Conservation (phyloP, 2,113 vertebrate species). For the Penelope pileata region DNA sequence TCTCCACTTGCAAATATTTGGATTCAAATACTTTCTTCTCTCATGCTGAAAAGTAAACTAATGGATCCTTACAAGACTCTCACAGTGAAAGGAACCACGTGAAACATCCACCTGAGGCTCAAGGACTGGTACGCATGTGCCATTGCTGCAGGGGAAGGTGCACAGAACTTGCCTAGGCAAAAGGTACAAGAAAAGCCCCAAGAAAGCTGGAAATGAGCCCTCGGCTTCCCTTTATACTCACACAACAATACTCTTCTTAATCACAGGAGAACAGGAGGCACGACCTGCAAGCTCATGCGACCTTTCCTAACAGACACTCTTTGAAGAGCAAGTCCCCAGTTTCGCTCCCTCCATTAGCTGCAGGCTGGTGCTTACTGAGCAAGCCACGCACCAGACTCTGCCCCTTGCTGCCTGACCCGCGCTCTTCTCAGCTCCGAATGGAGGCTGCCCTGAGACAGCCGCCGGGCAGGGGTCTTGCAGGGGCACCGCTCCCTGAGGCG, state of each 20-base stretch:
- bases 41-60: background rate
- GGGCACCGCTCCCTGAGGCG: background rate
- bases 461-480: background rate
- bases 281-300: background rate
- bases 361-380: background rate
- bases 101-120: background rate
- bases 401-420: background rate
- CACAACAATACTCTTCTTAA: background rate
- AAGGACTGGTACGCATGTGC: too few species aligned
- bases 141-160: background rate
- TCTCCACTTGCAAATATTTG: background rate
- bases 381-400: background rate
- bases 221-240: background rate
- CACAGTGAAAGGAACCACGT: background rate
- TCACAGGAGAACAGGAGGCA: background rate
- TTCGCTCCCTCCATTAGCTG: background rate
- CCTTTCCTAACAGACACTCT: background rate
- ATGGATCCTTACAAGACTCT: background rate
- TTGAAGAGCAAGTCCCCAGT: background rate
- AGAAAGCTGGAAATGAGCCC: background rate
- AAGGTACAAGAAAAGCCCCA: background rate
- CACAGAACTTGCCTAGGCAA: background rate
- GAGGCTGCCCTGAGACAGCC: background rate
- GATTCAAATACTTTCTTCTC: background rate
- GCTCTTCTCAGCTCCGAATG: background rate